phyloP scores from a whole-genome alignment of 1,140 invertebrate species.

The Helicoverpa zea region DNA sequence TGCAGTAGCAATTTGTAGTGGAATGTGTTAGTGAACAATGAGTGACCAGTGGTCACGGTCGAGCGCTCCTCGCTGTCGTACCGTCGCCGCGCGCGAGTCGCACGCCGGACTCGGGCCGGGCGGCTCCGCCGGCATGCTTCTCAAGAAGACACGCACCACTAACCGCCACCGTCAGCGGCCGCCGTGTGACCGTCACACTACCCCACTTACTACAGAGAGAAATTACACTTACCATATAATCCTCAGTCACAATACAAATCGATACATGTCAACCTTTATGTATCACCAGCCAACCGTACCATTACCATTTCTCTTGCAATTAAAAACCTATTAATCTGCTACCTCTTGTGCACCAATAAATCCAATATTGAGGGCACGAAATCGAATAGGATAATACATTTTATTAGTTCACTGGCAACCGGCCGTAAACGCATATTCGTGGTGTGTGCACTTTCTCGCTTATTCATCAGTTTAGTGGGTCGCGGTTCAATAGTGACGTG shows the following conservation, averaged over 20 bases:
- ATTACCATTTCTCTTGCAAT: slow-evolving; percentile 21
- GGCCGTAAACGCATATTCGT: slow-evolving; percentile 53
- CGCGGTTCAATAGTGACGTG: slow-evolving; percentile 57
- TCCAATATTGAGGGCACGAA: slow-evolving; percentile 45
- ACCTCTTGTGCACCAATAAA: slow-evolving; percentile 18
- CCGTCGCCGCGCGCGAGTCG: slow-evolving; percentile 2
- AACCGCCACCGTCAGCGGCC: slow-evolving; percentile 22
- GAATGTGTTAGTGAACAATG: not conserved
- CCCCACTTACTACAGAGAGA: slow-evolving; percentile 52
- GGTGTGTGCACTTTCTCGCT: slow-evolving; percentile 71
- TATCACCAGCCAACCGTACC: slow-evolving; percentile 10
- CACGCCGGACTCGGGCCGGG: slow-evolving; percentile 47
- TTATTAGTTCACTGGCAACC: slow-evolving; percentile 60
- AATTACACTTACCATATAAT: slow-evolving; percentile 23
- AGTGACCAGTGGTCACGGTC: slow-evolving; percentile 24
- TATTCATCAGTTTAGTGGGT: slow-evolving; percentile 73
- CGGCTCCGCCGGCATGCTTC: slow-evolving; percentile 67
- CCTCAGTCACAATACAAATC: not conserved
- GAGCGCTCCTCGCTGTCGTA: slow-evolving; percentile 5
- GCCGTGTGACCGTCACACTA: slow-evolving; percentile 63
- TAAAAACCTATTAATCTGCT: slow-evolving; percentile 41
- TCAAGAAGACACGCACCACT: slow-evolving; percentile 61
- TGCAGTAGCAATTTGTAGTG: not conserved
- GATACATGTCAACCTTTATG: not conserved
- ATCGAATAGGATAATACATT: slow-evolving; percentile 51